Evolutionary conservation across 2,888 invertebrate genomes (phyloP).

Genomic region (Yponomeuta cagnagella): DNA sequence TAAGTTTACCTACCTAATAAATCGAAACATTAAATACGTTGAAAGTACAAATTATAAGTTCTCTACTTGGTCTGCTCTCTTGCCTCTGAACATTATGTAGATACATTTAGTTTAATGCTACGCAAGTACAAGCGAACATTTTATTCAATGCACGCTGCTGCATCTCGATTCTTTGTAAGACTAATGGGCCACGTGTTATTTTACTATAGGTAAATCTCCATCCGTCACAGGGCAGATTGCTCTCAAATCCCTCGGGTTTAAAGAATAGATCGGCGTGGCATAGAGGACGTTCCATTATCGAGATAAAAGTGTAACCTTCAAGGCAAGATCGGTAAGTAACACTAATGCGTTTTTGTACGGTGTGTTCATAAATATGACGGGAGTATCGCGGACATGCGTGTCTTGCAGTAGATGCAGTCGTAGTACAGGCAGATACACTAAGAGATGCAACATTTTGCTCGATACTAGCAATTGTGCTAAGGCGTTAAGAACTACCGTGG

Average conservation of each 20-base stretch:
- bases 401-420: slow-evolving; percentile 22
- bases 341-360: slow-evolving; percentile 61
- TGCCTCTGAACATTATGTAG: no score
- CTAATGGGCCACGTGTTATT: slow-evolving; percentile 21
- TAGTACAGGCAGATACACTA: slow-evolving; percentile 8
- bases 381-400: slow-evolving; percentile 34
- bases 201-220: slow-evolving; percentile 21
- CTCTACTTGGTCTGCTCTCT: no score
- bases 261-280: not conserved
- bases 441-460: no score
- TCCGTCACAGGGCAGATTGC: not conserved
- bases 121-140: not conserved
- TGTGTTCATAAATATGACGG: slow-evolving; percentile 52
- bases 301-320: slow-evolving; percentile 49
- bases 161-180: slow-evolving; percentile 14
- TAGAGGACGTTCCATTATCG: slow-evolving; percentile 33
- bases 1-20: no score
- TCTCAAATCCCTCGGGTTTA: not conserved
- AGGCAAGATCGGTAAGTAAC: slow-evolving; percentile 40
- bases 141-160: slow-evolving; percentile 10
- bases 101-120: not conserved
- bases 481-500: no score
- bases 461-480: no score
- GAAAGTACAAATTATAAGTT: no score
- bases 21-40: no score